phyloP scores from a whole-genome alignment of 2,113 vertebrate species.

The Ivindomyrus marchei region DNA sequence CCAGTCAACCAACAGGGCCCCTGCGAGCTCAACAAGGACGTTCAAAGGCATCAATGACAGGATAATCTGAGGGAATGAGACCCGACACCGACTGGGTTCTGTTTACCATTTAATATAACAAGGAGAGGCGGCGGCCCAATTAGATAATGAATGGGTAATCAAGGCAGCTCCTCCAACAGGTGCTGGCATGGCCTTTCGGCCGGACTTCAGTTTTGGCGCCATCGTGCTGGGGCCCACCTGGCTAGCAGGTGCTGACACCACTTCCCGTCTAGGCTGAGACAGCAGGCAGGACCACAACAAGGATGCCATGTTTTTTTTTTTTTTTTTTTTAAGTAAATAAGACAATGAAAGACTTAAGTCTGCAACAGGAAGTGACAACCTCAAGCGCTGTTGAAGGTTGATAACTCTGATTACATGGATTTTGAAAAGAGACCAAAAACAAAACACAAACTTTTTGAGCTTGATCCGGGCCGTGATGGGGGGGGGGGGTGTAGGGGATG shows the following conservation, averaged over 20 bases:
- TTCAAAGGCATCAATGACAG: conserved; percentile 40
- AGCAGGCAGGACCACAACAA: background rate
- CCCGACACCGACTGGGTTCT: conserved; percentile 46
- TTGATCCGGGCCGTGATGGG: background rate
- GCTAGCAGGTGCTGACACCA: background rate
- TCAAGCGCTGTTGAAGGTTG: background rate
- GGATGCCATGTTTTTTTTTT: background rate
- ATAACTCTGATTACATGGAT: background rate
- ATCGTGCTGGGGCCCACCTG: background rate
- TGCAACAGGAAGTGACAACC: background rate
- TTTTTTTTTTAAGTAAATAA: background rate
- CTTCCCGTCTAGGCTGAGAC: background rate
- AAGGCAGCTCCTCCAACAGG: conserved; percentile 5
- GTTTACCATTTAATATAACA: conserved; percentile 51
- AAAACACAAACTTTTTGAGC: background rate
- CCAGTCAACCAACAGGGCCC: conserved; percentile 27
- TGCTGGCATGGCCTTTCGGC: background rate
- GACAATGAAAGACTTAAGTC: background rate
- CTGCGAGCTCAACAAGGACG: conserved; percentile 12
- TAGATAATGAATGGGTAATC: conserved; percentile 46
- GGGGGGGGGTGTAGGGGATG: background rate
- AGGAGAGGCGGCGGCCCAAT: conserved; percentile 30
- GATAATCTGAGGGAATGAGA: conserved; percentile 31
- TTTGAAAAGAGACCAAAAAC: background rate
- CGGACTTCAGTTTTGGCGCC: too few relatives aligned